phyloP scores from a whole-genome alignment of 2,113 vertebrate species.

The Alligator sinensis region DNA sequence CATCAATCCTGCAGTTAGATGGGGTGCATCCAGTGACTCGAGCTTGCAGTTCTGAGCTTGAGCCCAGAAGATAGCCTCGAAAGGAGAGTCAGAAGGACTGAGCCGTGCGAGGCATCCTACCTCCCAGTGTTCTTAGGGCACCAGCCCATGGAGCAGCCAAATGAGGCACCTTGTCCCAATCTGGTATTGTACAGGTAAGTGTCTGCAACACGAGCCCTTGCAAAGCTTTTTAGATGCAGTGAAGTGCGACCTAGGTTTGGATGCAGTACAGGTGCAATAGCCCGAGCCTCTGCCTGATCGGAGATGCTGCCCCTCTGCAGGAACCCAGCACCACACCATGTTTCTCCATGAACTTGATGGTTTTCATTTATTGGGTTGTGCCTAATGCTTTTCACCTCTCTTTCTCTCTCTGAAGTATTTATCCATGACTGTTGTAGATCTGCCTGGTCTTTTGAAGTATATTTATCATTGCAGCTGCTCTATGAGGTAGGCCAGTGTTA shows the following conservation, averaged over 20 bases:
- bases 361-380: too few relatives aligned
- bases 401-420: too few relatives aligned
- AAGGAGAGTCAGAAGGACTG: not conserved
- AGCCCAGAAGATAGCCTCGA: not conserved
- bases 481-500: too few relatives aligned
- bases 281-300: not conserved
- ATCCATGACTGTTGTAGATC: too few relatives aligned
- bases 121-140: not conserved
- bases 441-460: too few relatives aligned
- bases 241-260: not conserved
- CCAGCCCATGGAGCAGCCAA: not conserved
- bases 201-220: slow-evolving; percentile 4
- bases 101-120: not conserved
- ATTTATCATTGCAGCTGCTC: too few relatives aligned
- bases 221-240: slow-evolving; percentile 30
- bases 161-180: slow-evolving; percentile 1
- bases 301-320: too few relatives aligned
- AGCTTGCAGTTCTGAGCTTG: not conserved
- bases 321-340: too few relatives aligned
- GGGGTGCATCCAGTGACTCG: not conserved
- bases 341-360: too few relatives aligned
- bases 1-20: too few relatives aligned
- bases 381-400: too few relatives aligned
- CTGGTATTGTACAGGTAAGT: not conserved
- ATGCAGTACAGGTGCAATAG: not conserved